Evolutionary conservation across 2,113 vertebrate species (phyloP).

Genomic region (Brachionichthys hirsutus): DNA sequence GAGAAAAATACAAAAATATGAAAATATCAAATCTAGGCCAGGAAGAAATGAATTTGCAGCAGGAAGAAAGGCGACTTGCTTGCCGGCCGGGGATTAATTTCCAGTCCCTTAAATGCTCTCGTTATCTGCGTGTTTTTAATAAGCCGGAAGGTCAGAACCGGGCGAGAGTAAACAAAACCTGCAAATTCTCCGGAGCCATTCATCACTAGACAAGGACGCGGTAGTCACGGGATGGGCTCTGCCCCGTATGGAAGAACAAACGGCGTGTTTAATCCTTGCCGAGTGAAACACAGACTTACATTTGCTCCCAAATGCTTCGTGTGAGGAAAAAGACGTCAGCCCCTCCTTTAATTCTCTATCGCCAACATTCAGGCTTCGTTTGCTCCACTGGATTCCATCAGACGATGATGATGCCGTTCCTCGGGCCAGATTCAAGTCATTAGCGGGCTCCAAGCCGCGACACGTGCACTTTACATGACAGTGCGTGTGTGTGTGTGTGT

Average conservation of each 20-base stretch:
- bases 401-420: slow-evolving; percentile 42
- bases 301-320: slow-evolving; percentile 47
- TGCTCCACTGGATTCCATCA: slow-evolving; percentile 57
- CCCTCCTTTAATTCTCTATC: slow-evolving; percentile 49
- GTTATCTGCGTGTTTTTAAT: slow-evolving; percentile 40
- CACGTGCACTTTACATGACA: slow-evolving; percentile 50
- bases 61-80: slow-evolving; percentile 8
- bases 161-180: slow-evolving; percentile 19
- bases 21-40: slow-evolving; percentile 40
- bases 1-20: slow-evolving; percentile 25
- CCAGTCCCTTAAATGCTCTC: slow-evolving; percentile 19
- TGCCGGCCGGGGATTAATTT: slow-evolving; percentile 33
- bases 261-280: slow-evolving; percentile 48
- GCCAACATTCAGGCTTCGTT: slow-evolving; percentile 45
- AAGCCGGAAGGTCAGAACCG: slow-evolving; percentile 16
- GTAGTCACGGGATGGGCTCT: slow-evolving; percentile 23
- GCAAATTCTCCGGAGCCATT: slow-evolving; percentile 27
- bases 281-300: slow-evolving; percentile 33
- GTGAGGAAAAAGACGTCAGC: slow-evolving; percentile 59
- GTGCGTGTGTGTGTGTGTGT: slow-evolving; percentile 17
- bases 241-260: slow-evolving; percentile 46
- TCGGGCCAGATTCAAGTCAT: slow-evolving; percentile 58
- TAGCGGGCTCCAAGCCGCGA: slow-evolving; percentile 53
- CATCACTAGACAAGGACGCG: slow-evolving; percentile 21
- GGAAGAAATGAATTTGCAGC: slow-evolving; percentile 34